Evolutionary conservation across 2,113 vertebrate genomes (phyloP).

Genomic region (Centrocercus urophasianus): DNA sequence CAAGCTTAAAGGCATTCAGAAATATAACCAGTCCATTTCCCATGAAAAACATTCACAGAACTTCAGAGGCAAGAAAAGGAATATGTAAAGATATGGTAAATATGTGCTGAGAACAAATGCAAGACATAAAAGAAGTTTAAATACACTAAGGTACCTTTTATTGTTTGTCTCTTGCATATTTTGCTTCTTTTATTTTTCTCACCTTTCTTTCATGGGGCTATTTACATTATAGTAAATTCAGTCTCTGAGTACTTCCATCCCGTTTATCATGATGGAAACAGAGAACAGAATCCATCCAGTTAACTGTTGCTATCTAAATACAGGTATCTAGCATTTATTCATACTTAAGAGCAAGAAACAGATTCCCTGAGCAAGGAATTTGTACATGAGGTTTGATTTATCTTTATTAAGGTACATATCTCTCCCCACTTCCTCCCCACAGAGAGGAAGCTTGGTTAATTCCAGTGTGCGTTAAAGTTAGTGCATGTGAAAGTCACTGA

Average conservation of each 20-base stretch:
- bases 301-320: background rate
- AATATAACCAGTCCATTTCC: background rate
- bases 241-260: background rate
- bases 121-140: background rate
- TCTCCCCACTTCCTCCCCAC: background rate
- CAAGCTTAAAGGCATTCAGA: conserved; percentile 1
- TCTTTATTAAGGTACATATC: background rate
- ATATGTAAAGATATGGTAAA: conserved; percentile 9
- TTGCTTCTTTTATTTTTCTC: background rate
- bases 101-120: background rate
- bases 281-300: background rate
- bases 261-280: background rate
- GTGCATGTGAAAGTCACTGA: background rate
- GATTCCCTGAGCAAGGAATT: background rate
- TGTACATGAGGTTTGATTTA: background rate
- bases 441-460: background rate
- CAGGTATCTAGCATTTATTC: background rate
- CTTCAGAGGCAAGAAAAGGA: background rate
- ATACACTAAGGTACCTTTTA: background rate
- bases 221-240: background rate
- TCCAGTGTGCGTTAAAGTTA: background rate
- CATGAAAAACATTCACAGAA: background rate
- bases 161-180: background rate
- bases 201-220: background rate
- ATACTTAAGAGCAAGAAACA: background rate